These are phyloP conservation scores for Triops longicaudatus DNA, from an alignment of 1,140 invertebrate genomes.

Conservation along the genomic window DNA sequence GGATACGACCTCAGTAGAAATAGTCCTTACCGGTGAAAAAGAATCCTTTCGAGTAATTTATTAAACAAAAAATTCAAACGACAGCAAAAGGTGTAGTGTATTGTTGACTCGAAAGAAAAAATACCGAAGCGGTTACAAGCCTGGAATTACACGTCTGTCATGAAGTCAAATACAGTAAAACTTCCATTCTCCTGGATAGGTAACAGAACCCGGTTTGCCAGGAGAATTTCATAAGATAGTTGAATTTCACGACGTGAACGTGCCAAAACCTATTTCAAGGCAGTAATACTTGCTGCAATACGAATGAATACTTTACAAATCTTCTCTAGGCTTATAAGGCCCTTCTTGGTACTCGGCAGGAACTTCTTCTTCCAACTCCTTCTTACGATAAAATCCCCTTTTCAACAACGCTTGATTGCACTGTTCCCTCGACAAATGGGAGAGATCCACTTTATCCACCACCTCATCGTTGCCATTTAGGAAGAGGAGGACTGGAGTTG, in stretches of 20 bases:
- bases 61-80: too few relatives aligned
- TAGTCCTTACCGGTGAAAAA: too few relatives aligned
- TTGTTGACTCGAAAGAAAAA: neutral
- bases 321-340: slow-evolving; percentile 26
- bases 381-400: slow-evolving; percentile 51
- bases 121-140: neutral
- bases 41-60: too few relatives aligned
- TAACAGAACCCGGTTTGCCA: neutral
- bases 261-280: neutral
- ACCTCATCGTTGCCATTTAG: slow-evolving; percentile 49
- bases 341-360: slow-evolving; percentile 26
- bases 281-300: neutral
- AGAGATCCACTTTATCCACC: slow-evolving; percentile 52
- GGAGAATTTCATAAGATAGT: neutral
- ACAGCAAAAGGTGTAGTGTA: neutral
- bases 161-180: neutral
- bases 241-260: neutral
- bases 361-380: slow-evolving; percentile 26
- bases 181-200: neutral
- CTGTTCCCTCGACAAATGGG: slow-evolving; percentile 50
- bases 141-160: neutral
- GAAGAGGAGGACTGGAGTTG: slow-evolving; percentile 55
- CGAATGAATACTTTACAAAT: slow-evolving; percentile 18
- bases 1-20: too few relatives aligned
- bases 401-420: slow-evolving; percentile 56